Conservation (phyloP, 1,140 invertebrate genomes). For the Oreohelix idahoensis region DNA sequence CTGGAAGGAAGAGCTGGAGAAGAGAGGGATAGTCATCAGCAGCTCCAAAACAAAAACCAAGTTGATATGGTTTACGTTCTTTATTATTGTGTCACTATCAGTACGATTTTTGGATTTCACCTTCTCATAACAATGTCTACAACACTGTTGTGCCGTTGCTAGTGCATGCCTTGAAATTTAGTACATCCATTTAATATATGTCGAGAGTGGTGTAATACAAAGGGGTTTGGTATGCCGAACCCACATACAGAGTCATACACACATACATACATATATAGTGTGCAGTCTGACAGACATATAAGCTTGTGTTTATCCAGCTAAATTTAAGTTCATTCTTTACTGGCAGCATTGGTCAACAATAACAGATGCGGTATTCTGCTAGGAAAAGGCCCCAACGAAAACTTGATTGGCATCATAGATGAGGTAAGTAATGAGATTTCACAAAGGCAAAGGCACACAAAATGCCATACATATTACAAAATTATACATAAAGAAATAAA, state of each 20-base stretch:
- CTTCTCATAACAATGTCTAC: too few relatives aligned
- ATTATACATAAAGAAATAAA: too few relatives aligned
- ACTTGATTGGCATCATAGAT: background rate
- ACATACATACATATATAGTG: background rate
- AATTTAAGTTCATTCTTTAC: background rate
- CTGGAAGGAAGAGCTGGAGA: too few relatives aligned
- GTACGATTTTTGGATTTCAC: too few relatives aligned
- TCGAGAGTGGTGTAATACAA: background rate
- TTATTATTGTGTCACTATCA: too few relatives aligned
- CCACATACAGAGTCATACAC: background rate
- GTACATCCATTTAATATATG: background rate
- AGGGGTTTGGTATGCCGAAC: background rate
- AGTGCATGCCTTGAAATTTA: too few relatives aligned
- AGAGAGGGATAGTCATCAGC: too few relatives aligned
- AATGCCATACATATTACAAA: background rate
- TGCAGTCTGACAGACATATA: background rate
- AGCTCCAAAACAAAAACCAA: too few relatives aligned
- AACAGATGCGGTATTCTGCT: slow-evolving; percentile 25
- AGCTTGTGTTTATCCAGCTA: background rate
- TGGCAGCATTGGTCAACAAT: background rate
- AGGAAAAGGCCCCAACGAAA: background rate
- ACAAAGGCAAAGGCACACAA: background rate
- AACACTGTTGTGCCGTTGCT: too few relatives aligned
- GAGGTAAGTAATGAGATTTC: background rate
- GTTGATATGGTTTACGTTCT: too few relatives aligned